phyloP scores from a whole-genome alignment of 2,888 invertebrate species.

The Mesorhabditis belari region DNA sequence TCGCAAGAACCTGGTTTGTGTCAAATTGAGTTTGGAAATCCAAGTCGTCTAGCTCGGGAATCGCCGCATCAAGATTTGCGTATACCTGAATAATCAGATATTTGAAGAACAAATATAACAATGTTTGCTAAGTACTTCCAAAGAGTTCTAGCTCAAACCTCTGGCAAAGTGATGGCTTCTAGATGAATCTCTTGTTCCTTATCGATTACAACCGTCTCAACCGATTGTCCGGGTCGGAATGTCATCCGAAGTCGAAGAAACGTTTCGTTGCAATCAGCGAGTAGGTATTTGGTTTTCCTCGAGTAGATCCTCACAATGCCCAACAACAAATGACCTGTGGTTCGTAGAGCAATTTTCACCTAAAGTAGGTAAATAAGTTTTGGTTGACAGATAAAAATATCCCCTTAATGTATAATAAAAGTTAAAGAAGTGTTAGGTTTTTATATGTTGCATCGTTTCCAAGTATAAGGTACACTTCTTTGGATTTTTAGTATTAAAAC shows the following conservation, averaged over 20 bases:
- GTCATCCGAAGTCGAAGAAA: constrained; percentile 84
- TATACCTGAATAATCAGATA: too few species aligned
- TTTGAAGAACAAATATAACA: too few species aligned
- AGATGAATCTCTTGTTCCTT: background rate
- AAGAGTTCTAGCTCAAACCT: background rate
- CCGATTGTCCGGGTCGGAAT: background rate
- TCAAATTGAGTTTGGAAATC: background rate
- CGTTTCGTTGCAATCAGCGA: constrained; percentile 99
- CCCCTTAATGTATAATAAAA: too few species aligned
- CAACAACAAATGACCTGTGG: constrained; percentile 92
- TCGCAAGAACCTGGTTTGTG: background rate
- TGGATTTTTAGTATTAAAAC: too few species aligned
- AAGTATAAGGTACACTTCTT: too few species aligned
- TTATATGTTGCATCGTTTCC: too few species aligned
- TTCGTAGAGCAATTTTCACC: constrained; percentile 94
- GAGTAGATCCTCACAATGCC: constrained; percentile 98
- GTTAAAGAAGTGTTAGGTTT: too few species aligned
- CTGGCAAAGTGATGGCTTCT: background rate
- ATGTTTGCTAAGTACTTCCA: too few species aligned
- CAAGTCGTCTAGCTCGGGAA: background rate
- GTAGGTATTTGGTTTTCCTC: constrained; percentile 90
- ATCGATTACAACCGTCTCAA: background rate
- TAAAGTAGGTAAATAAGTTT: constrained; percentile 49
- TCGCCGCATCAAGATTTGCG: too few species aligned
- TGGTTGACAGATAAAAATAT: too few species aligned